Percentiles rank a stretch among this genome's conserved stretches.
phyloP scores from a whole-genome alignment of 1,140 invertebrate species.

The Pseudoatta argentina region DNA sequence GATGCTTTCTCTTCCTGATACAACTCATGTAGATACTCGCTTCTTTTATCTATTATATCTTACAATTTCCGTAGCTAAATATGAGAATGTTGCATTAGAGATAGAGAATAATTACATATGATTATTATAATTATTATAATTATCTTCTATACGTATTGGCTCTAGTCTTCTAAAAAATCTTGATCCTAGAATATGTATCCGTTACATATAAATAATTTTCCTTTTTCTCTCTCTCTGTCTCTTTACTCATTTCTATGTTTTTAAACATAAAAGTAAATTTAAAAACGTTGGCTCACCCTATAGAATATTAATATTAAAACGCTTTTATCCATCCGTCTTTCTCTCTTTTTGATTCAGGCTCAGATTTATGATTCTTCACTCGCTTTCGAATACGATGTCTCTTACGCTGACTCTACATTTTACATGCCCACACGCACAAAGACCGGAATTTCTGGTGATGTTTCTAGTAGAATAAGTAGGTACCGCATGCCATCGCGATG shows the following conservation, averaged over 20 bases:
- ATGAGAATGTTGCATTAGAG: neutral
- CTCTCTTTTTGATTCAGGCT: neutral
- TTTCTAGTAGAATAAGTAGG: conserved; percentile 70
- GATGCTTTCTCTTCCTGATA: neutral
- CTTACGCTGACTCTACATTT: neutral
- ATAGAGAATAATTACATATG: neutral
- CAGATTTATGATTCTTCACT: neutral
- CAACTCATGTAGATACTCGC: neutral
- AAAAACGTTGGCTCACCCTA: no score
- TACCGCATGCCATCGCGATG: conserved; percentile 74
- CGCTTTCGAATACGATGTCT: neutral
- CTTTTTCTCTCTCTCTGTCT: neutral
- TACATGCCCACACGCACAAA: conserved; percentile 30
- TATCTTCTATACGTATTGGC: neutral
- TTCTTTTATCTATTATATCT: neutral
- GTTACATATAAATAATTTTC: neutral
- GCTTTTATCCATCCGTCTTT: neutral
- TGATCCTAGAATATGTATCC: neutral
- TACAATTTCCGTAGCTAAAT: neutral
- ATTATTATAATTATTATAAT: neutral
- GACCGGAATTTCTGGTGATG: conserved; percentile 70
- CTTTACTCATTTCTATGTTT: neutral
- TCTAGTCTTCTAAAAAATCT: neutral
- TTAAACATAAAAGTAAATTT: no score
- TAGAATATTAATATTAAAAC: no score